Evolutionary conservation across 2,888 invertebrate species (phyloP), one percentile per base, ranked within the genome.

Genomic region (Leptopilina drosophilae): DNA sequence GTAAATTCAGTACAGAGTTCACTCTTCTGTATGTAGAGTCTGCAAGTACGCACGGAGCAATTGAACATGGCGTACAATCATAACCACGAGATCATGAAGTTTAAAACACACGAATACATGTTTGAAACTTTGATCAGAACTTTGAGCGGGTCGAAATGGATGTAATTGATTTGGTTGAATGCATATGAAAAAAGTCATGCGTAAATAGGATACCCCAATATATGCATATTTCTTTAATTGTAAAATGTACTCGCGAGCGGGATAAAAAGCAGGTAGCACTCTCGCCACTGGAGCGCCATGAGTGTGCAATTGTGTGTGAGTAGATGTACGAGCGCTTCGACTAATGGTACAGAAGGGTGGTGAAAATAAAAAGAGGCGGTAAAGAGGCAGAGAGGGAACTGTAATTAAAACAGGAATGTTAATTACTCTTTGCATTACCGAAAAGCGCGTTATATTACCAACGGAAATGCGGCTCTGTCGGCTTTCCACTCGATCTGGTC

Each of bases 381-480:
- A 62, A 49, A 20, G 82, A 75, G 81, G 76, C 76, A 56, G 73
- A 73, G 56, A 62, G 64, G 56, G 73, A 86, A 86, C 85, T 88
- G 91, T 89, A 91, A 91, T 91, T 91, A 91, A 91, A 91, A 90
- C 89, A 87, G 90, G 90, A 91, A 91, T 90, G 90, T 91, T 91
- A 90, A 91, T 91, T 91, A 90, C 90, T 88, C 90, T 90, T 90
- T 90, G 90, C 90, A 89, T 89, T 91, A 91, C 87, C 88, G 87
- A 89, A 91, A 91, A 89, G 87, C 87, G 86, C 85, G 88, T 78
- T 77, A 83, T 83, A 83, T 83, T 82, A 82, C 76, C 82, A 79
- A 80, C 82, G 80, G 80, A 78, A 73, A 33, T 73, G 56, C 56
- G n/a, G 73, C 73, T 73, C 73, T 73, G 73, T 73, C 73, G 73